Evolutionary conservation across 2,888 invertebrate genomes (phyloP), one percentile per base, ranked within the genome.

Genomic region (Salpingus planirostris): DNA sequence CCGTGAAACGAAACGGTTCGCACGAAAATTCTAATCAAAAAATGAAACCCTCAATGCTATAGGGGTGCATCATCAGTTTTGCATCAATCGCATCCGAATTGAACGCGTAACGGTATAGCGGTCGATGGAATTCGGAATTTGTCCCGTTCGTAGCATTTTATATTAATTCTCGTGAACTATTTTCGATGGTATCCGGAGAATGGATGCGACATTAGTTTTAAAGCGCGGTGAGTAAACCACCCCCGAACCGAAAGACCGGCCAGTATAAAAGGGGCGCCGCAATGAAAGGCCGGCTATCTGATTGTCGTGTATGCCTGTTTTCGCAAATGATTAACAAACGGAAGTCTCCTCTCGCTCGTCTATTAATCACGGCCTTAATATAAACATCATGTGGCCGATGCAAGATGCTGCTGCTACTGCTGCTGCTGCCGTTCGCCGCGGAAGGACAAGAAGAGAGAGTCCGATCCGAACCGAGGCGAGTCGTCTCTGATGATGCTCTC

Each of bases 291-390:
- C n/a, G 15, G 27, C 27, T 29, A 37, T 32, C 36, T 31, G 29
- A 34, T 26, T 31, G 38, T n/a, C n/a, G n/a, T 33, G 23, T 25
- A 33, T 33, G 36, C 32, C 32, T 34, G 42, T 44, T 47, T 47
- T 41, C 45, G 38, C 45, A 46, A 44, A 48, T 47, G 46, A 49
- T 48, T 48, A 44, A 44, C 44, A 46, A 44, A 44, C 43, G 42
- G 43, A 46, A 39, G 44, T 43, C 40, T 37, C 41, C 30, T 28
- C 35, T 49, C 34, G 40, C 44, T 40, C 38, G 28, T 38, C 44
- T 46, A 51, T 52, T 50, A 52, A 52, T 52, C 50, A 51, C 40
- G 34, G 34, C 21, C 33, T 39, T 48, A 52, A 52, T 51, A 50
- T 52, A 50, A 50, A 48, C 49, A 51, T 47, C 45, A 42, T 43